Evolutionary conservation across 2,113 vertebrate genomes (phyloP).

Genomic region (Thryonomys swinderianus): DNA sequence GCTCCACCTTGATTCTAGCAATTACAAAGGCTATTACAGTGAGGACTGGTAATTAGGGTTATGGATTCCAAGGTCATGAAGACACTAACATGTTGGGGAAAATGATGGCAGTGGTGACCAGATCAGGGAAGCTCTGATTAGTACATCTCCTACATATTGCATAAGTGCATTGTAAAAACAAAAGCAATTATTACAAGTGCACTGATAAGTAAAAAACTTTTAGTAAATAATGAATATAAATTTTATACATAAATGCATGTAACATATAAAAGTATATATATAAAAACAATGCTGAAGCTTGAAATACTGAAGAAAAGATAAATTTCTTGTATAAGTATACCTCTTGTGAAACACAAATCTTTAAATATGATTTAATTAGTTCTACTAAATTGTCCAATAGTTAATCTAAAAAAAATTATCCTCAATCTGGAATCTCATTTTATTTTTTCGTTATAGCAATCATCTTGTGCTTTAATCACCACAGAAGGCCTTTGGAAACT

Average conservation of each 20-base stretch:
- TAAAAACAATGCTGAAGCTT: slow-evolving; percentile 56
- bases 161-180: slow-evolving; percentile 72
- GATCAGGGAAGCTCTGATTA: neutral
- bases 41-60: neutral
- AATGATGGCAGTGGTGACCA: neutral
- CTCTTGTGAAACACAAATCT: slow-evolving; percentile 30
- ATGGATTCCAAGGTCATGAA: neutral
- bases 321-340: slow-evolving; percentile 58
- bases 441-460: neutral
- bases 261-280: slow-evolving; percentile 53
- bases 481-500: neutral
- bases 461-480: neutral
- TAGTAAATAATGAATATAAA: slow-evolving; percentile 71
- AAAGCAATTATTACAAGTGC: slow-evolving; percentile 67
- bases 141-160: slow-evolving; percentile 36
- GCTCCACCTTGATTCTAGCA: neutral
- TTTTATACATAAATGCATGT: slow-evolving; percentile 53
- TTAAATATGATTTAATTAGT: slow-evolving; percentile 57
- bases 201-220: slow-evolving; percentile 59
- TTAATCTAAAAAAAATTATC: neutral
- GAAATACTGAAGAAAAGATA: slow-evolving; percentile 61
- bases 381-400: slow-evolving; percentile 57
- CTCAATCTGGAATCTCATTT: neutral
- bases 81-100: neutral
- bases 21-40: neutral